Evolutionary conservation across 2,888 invertebrate species (phyloP), one percentile per base, ranked within the genome.

Genomic region (Luperina nickerlii): DNA sequence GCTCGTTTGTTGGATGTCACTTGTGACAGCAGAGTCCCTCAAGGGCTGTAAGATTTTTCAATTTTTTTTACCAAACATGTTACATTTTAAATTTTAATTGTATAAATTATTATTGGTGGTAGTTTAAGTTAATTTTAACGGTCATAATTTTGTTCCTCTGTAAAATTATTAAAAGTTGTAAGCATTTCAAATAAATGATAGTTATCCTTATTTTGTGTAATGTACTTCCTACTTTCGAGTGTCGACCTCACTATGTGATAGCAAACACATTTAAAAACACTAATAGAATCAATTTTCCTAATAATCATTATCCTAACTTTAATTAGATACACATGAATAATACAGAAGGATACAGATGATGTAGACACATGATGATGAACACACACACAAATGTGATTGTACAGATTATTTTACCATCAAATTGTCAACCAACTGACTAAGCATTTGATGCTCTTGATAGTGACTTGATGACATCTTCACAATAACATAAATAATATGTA

Each of bases 221-320:
- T 38, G n/a, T 38, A 54, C 20, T 51, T 71, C 45, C 51, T 45
- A 62, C 42, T 32, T 68, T 68, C 72, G 54, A 68, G 32, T 54
- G 15, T 27, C 38, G 9, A 42, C n/a, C 20, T 60, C 60, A 65
- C n/a, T 24, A 71, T 54, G 27, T 66, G 38, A 57, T 62, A 57
- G 38, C 51, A 38, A 74, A 69, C 42, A 48, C 45, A 87, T 75
- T 82, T 78, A 87, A 32, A 32, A 32, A 63, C 74, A 75, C 75
- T 32, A 84, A 84, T 87, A 87, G 54, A 66, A 69, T 32, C 60
- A 72, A 65, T 57, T 32, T 74, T 62, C 63, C n/a, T 83, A 74
- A 74, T 82, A 74, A 78, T 82, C 60, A 78, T 57, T 54, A 20
- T 66, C 15, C 2, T 42, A 48, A 65, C n/a, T 71, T 71, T 63